These are phyloP conservation scores for Setophaga kirtlandii DNA, from an alignment of 2,113 vertebrate species.

Conservation along the genomic window DNA sequence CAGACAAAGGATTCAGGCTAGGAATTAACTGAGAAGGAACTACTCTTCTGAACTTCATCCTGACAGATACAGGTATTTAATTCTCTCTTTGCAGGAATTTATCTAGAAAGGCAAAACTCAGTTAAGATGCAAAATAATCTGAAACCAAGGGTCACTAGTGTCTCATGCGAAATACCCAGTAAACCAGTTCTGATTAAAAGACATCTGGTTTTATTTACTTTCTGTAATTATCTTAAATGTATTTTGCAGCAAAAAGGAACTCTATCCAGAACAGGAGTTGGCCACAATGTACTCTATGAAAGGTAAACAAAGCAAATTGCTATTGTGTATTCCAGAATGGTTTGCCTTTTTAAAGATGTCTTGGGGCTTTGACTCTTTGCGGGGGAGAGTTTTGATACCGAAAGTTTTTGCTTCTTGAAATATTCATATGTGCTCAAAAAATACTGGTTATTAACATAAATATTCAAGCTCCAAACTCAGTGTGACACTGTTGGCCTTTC, in stretches of 20 bases:
- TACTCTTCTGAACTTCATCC: not conserved
- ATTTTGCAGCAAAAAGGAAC: not conserved
- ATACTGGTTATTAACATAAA: not conserved
- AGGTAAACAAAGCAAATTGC: not conserved
- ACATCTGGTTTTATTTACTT: not conserved
- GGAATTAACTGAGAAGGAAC: not conserved
- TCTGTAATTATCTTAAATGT: not conserved
- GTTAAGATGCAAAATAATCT: not conserved
- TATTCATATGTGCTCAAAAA: not conserved
- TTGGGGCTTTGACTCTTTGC: not conserved
- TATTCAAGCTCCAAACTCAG: not conserved
- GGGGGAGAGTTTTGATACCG: not conserved
- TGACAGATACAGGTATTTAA: not conserved
- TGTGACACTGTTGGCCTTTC: not conserved
- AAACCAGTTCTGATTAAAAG: not conserved
- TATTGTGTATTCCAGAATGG: not conserved
- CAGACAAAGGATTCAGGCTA: not conserved
- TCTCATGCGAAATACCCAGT: not conserved
- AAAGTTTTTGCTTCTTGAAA: not conserved
- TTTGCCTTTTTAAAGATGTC: not conserved
- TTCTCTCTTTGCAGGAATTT: not conserved
- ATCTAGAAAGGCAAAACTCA: not conserved
- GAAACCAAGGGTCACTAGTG: not conserved
- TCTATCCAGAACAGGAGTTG: not conserved
- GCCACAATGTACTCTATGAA: not conserved